Evolutionary conservation across 2,113 vertebrate species (phyloP).

Genomic region (Dolichotis patagonum): DNA sequence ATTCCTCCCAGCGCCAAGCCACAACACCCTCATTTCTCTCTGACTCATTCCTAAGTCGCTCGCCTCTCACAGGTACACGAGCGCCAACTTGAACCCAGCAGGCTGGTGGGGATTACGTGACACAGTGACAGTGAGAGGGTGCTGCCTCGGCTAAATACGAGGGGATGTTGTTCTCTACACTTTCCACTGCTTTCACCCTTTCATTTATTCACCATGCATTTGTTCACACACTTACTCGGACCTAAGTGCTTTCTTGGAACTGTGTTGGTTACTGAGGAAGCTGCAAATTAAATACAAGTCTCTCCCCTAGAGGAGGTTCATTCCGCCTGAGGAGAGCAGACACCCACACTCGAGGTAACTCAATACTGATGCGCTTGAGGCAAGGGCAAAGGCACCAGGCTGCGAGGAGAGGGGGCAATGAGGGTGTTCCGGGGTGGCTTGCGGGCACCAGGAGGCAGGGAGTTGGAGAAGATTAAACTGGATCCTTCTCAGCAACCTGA

Average conservation of each 20-base stretch:
- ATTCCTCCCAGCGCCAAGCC: neutral
- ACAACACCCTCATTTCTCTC: neutral
- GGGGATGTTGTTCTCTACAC: neutral
- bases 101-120: neutral
- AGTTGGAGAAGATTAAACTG: neutral
- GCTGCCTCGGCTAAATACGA: neutral
- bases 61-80: neutral
- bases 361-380: neutral
- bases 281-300: neutral
- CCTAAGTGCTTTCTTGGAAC: constrained; percentile 34
- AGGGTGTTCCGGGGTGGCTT: neutral
- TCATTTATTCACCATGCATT: constrained; percentile 2
- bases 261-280: constrained; percentile 4
- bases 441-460: neutral
- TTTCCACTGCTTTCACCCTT: neutral
- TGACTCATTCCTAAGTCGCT: neutral
- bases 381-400: neutral
- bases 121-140: neutral
- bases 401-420: neutral
- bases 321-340: neutral
- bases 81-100: neutral
- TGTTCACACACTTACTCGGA: neutral
- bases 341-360: neutral
- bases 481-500: neutral
- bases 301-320: neutral